Evolutionary conservation across 1,140 invertebrate genomes (phyloP).

Genomic region (Dendrolimus punctatus): DNA sequence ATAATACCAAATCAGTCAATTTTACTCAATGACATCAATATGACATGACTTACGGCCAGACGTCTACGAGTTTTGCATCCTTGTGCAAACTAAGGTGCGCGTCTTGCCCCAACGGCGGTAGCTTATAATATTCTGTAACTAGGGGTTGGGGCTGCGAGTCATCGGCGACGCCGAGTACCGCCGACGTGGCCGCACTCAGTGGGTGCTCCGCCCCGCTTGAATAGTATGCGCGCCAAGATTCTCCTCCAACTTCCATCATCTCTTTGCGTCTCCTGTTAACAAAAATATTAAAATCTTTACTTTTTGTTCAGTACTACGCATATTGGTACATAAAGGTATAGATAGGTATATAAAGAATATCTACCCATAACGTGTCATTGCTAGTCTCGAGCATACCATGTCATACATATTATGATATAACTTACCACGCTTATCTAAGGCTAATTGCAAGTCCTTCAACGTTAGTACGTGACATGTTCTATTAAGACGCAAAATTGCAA

Average conservation of each 20-base stretch:
- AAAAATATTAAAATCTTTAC: conserved; percentile 9
- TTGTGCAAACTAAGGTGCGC: conserved; percentile 56
- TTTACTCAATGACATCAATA: no score
- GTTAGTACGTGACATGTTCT: no score
- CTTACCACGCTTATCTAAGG: no score
- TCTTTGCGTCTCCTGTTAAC: conserved; percentile 62
- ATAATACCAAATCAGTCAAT: no score
- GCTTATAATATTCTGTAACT: conserved; percentile 67
- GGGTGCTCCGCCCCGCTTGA: conserved; percentile 47
- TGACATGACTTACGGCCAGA: conserved; percentile 59
- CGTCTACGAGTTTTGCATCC: conserved; percentile 48
- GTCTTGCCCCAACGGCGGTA: conserved; percentile 58
- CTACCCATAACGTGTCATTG: no score
- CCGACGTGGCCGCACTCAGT: conserved; percentile 48
- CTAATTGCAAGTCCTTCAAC: no score
- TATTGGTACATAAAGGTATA: no score
- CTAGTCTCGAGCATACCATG: no score
- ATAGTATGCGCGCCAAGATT: conserved; percentile 62
- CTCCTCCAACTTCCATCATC: conserved; percentile 60
- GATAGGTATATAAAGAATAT: no score
- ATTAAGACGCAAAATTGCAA: no score
- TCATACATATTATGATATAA: no score
- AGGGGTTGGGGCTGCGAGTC: conserved; percentile 45
- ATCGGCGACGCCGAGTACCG: conserved; percentile 47
- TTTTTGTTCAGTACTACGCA: no score